Base-by-base conservation (phyloP, 1,140 invertebrate genomes). In the Bombus balteatus region DNA sequence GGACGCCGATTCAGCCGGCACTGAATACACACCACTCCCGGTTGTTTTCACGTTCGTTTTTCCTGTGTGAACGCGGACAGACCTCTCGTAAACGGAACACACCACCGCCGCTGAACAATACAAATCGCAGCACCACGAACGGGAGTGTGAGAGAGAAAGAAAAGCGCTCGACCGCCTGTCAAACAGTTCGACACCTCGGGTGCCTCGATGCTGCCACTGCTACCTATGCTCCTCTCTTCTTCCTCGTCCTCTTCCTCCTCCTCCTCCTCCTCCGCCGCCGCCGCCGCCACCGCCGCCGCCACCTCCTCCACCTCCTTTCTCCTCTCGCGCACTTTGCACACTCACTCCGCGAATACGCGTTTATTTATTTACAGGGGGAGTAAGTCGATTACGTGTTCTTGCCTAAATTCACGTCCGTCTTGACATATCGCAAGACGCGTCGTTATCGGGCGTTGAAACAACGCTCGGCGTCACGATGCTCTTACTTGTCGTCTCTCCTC, bases 311-410 rank as follows among this genome's bases (percentile, higher is more conserved):
- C 87, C 83, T 79, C 80, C 81, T 83, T 83, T 89, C 47, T 83
- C 81, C 83, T 75, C 82, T 77, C 79, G 62, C 84, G 72, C 90
- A 91, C 91, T 91, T 91, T 84, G 85, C 86, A 90, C 90, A 90
- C 91, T 87, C 82, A 86, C 87, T 88, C 78, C 88, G 72, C 83
- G 74, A 73, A 77, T 76, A 80, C 80, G 65, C 66, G 78, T 81
- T 89, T 90, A 90, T 81, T 89, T 90, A 90, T 91, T 91, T 91
- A 90, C 87, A 87, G 59, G 83, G 82, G 81, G 83, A 88, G 87
- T 81, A 79, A 86, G 70, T 73, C 79, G 76, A 83, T 80, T 59
- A 74, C 28, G 65, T 59, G 72, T 81, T 85, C 66, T 85, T 75
- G 85, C 73, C 74, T 77, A 81, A 76, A 86, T 88, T 80, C 84